Evolutionary conservation across 2,888 invertebrate species (phyloP), one percentile per base, ranked within the genome.

Genomic region (Lithophane ornitopus): DNA sequence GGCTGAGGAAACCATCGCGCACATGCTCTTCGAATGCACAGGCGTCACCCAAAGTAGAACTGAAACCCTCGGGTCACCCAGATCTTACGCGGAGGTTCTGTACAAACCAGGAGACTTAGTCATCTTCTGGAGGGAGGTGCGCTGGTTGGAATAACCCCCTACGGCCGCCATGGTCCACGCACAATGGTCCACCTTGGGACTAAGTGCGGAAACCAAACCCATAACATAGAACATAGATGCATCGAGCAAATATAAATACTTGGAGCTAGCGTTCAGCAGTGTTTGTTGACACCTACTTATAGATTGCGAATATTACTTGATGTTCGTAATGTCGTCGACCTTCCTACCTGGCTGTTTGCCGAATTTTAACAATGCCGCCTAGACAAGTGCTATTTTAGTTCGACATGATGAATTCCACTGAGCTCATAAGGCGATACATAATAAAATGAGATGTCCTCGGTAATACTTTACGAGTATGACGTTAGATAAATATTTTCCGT

Each of bases 401-500:
- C 76, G 68, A 72, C 79, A 76, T 84, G 85, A 89, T 85, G 82
- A 77, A 88, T 86, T 87, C 80, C 79, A 65, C 80, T 66, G 73
- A 68, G 62, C 74, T 85, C 80, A 56, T 62, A 80, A 54, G 61
- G 61, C 70, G 26, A 71, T 77, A 63, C 63, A 70, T 78, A 71
- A 80, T 79, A 75, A 78, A 80, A 74, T 76, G n/a, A 34, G 26
- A 74, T 76, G 81, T 84, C 87, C 81, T 89, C 79, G 82, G 54
- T 73, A 70, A 77, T 78, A 74, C 56, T 78, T 72, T 71, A 71
- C 70, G 69, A 71, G 56, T 74, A 58, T 79, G 76, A 84, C 81
- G 80, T 84, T 78, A 83, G 81, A 86, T 85, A 86, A 86, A 88
- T 89, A 88, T 89, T 90, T 90, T 92, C 90, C 91, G 90, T 89